A percentile compares a stretch with the other conserved stretches of the same genome.
phyloP scores from a whole-genome alignment of 2,797 vertebrate species.

The Benthosema pterotum region DNA sequence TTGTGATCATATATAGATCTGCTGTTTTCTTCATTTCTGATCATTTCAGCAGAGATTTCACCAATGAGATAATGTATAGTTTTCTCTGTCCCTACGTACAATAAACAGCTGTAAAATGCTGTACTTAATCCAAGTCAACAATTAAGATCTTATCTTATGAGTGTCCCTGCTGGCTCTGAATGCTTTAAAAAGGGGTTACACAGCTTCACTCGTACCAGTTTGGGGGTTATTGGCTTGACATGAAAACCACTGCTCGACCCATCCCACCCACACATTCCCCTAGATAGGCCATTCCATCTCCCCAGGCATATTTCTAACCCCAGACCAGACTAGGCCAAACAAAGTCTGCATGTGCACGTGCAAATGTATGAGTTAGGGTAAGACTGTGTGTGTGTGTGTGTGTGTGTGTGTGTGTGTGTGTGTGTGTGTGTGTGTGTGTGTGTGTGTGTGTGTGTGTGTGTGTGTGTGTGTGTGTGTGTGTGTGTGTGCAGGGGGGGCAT shows the following conservation, averaged over 20 bases:
- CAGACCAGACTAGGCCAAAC: slow-evolving; percentile 47
- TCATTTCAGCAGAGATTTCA: too few relatives aligned
- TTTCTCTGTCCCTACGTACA: too few relatives aligned
- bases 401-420: slow-evolving; percentile 18
- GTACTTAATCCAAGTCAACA: too few relatives aligned
- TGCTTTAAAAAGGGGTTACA: too few relatives aligned
- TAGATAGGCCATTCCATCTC: slow-evolving; percentile 56
- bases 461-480: neutral
- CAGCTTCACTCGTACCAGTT: too few relatives aligned
- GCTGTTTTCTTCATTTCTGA: too few relatives aligned
- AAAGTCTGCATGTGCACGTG: slow-evolving; percentile 12
- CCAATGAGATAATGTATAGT: too few relatives aligned
- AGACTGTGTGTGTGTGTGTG: neutral
- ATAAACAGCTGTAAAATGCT: too few relatives aligned
- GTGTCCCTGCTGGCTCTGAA: too few relatives aligned
- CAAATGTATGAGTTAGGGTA: neutral
- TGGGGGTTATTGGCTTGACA: slow-evolving; percentile 9
- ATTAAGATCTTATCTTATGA: too few relatives aligned
- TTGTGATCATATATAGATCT: too few relatives aligned
- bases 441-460: slow-evolving; percentile 16
- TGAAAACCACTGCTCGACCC: slow-evolving; percentile 38
- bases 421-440: neutral
- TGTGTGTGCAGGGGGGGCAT: neutral
- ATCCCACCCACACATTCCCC: slow-evolving; percentile 13
- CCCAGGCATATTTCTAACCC: slow-evolving; percentile 57